Evolutionary conservation across 1,140 invertebrate genomes (phyloP), one percentile per base, ranked within the genome.

Genomic region (Anagrus nilaparvatae): DNA sequence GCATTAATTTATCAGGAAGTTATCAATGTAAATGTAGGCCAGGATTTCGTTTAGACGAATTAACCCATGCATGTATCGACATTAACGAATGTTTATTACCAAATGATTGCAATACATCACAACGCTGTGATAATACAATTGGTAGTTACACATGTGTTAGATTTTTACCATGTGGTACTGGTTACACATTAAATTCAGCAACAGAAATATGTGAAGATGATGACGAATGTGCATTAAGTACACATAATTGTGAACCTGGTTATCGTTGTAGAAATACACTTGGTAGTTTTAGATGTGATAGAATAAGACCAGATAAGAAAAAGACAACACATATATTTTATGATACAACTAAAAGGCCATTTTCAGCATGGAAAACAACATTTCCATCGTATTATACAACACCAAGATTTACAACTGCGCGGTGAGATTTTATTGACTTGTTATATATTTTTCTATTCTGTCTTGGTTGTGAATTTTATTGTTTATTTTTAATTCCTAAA

Each of bases 131-230:
- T 59, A 95, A 95, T 56, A 91, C 85, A 0, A 72, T 89, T 16
- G 90, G 90, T 3, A 88, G 87, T 8, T 94, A 77, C 58, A 73
- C 79, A 12, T 95, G 92, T 58, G 79, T 89, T 12, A 60, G 87
- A 28, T 82, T 82, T 19, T 74, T 84, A 16, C 82, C 85, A 1
- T 98, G 95, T 65, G 95, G 95, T 1, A 98, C 93, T 1, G 95
- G 96, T 1, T 98, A 98, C 56, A 94, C 91, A 0, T 63, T 97
- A 3, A 94, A 97, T 57, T 81, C 84, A 6, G 76, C 80, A 8
- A 86, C 83, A 4, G 82, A 88, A 41, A 70, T 78, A 44, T 97
- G 94, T 65, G 86, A 90, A 72, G 94, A 97, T 63, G 83, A 96
- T 50, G 85, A 98, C 61, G 95, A 98, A 64, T 99, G 95, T 57